Base-by-base conservation (phyloP, 2,888 invertebrate species). In the Xestia c-nigrum region DNA sequence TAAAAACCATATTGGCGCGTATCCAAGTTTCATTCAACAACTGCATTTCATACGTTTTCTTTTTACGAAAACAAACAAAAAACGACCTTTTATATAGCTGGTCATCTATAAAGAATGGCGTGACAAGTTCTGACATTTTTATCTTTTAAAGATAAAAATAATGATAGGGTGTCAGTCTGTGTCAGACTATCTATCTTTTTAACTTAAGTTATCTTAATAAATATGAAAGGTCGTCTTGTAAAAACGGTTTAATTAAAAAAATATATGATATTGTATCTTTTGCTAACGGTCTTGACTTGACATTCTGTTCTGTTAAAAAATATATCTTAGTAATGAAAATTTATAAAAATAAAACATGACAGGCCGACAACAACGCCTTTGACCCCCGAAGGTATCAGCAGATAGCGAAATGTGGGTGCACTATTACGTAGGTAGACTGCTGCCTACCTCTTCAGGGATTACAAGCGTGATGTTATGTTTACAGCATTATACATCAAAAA, bases 21-120 rank as follows among this genome's bases (percentile, higher is more conserved):
- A 3, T 66, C 81, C 81, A 81, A 78, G 24, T 43, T 72, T 57
- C 61, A 14, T 55, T 74, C 66, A 57, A 63, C 72, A 38, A 82
- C 69, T 81, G 81, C 82, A 82, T 82, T 82, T 81, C 69, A 64
- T 67, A 31, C n/a, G 61, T 16, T 63, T 46, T 81, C 57, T 47
- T 70, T 81, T 80, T 81, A 3, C 14, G 24, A 66, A 66, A 71
- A 75, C 50, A 71, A 70, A 72, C 47, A 68, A 65, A 71, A 70
- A 31, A 43, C 24, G 12, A 50, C 57, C 16, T 69, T 72, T 61
- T 65, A 55, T 76, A 52, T 55, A 21, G 40, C 40, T 40, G 55
- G 46, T 65, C 59, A 67, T 71, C 24, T 66, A n/a, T 43, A 72
- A 80, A 76, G 50, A 57, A 68, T 61, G 16, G n/a, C 9, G 19